Percentiles rank a stretch among this genome's conserved stretches.
These are phyloP conservation scores for Vidua chalybeata DNA, from an alignment of 2,113 vertebrate species.

Conservation along the genomic window DNA sequence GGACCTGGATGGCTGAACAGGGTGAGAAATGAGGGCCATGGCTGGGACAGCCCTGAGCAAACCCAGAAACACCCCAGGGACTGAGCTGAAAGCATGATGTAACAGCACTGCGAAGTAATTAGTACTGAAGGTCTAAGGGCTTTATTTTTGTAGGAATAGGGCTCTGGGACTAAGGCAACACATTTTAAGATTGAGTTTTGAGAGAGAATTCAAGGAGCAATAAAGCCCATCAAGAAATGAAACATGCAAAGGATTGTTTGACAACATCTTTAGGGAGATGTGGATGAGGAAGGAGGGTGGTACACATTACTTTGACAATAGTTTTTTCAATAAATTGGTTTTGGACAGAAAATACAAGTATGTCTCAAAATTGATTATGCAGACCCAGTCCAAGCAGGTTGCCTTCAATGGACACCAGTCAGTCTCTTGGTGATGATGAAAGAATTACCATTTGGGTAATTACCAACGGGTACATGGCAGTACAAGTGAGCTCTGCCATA, in stretches of 20 bases:
- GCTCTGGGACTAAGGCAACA: neutral
- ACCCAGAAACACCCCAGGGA: neutral
- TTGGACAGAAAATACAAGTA: neutral
- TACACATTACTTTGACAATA: neutral
- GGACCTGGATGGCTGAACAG: accelerated
- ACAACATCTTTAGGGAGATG: neutral
- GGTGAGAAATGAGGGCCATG: accelerated
- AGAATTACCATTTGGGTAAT: neutral
- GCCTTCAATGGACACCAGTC: neutral
- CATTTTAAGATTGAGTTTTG: neutral
- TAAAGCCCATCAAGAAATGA: neutral
- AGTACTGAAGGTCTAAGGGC: neutral
- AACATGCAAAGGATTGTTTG: neutral
- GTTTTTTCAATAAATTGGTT: neutral
- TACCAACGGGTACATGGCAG: neutral
- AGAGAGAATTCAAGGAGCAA: neutral
- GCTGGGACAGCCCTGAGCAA: neutral
- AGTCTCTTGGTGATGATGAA: neutral
- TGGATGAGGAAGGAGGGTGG: neutral
- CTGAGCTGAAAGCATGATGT: neutral
- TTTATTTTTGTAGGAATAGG: neutral
- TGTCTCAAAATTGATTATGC: neutral
- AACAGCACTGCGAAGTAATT: neutral
- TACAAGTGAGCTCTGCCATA: neutral
- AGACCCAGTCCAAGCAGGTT: neutral